Evolutionary conservation across 2,888 invertebrate genomes (phyloP).

Genomic region (Hedya salicella): DNA sequence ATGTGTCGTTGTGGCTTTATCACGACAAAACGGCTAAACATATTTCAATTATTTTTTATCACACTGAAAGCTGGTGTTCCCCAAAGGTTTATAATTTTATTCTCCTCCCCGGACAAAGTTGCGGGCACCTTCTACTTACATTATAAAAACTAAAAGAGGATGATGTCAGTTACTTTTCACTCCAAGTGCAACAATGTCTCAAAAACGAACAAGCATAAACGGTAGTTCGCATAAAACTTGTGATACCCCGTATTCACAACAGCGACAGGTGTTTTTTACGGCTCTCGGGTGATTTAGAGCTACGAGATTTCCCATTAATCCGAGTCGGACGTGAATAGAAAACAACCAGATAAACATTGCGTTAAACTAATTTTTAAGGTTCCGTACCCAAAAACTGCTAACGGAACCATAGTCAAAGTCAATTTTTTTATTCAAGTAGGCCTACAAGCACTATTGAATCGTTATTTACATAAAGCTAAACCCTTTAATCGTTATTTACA

Average conservation of each 20-base stretch:
- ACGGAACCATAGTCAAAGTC: too few species aligned
- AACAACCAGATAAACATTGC: constrained; percentile 62
- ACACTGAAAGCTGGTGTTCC: too few species aligned
- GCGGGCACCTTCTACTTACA: too few species aligned
- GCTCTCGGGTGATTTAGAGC: constrained; percentile 76
- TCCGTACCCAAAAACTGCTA: too few species aligned
- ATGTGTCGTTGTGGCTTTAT: too few species aligned
- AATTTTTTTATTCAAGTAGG: too few species aligned
- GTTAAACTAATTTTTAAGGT: constrained; percentile 56
- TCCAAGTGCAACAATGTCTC: constrained; percentile 30
- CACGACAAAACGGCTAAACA: too few species aligned
- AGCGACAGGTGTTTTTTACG: constrained; percentile 83
- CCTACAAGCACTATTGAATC: too few species aligned
- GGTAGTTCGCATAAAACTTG: constrained; percentile 68
- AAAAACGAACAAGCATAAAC: constrained; percentile 52
- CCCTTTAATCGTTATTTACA: too few species aligned
- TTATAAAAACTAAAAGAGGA: background rate
- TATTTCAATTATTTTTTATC: too few species aligned
- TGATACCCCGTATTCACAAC: constrained; percentile 70
- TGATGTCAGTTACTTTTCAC: constrained; percentile 9
- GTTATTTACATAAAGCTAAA: too few species aligned
- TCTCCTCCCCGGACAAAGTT: background rate
- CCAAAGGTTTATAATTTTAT: too few species aligned
- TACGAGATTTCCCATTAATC: constrained; percentile 80
- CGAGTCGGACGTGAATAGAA: constrained; percentile 75